Conservation (phyloP, 2,888 invertebrate genomes). For the Lissonota sp. region DNA sequence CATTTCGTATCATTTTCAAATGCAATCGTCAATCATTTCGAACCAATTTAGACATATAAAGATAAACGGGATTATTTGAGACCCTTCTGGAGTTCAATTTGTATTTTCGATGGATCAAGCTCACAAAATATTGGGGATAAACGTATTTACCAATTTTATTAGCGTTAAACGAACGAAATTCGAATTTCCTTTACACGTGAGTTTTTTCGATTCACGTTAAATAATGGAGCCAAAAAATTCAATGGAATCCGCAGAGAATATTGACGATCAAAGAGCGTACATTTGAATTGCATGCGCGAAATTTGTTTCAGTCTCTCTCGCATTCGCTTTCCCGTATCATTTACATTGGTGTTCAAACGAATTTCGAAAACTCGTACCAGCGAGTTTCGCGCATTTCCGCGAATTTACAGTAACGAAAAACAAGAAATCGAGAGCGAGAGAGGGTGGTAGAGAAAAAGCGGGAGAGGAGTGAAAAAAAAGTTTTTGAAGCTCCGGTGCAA, state of each 20-base stretch:
- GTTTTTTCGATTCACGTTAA: not conserved
- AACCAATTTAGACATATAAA: not conserved
- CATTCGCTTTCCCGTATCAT: slow-evolving; percentile 22
- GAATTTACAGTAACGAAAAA: not conserved
- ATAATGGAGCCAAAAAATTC: not conserved
- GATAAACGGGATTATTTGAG: not conserved
- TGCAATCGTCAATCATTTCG: not conserved
- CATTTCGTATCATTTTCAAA: slow-evolving; percentile 5
- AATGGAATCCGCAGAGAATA: slow-evolving; percentile 18
- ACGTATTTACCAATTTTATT: too few relatives aligned
- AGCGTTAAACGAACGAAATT: too few relatives aligned
- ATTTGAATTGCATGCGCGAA: not conserved
- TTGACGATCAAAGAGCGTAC: slow-evolving; percentile 24
- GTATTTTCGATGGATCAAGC: too few relatives aligned
- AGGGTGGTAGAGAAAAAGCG: not conserved
- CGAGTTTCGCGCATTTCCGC: slow-evolving; percentile 2
- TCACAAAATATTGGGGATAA: too few relatives aligned
- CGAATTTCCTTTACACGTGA: too few relatives aligned
- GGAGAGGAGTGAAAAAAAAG: not conserved
- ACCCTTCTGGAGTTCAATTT: too few relatives aligned
- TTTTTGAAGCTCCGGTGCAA: slow-evolving; percentile 7
- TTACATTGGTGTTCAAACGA: slow-evolving; percentile 44
- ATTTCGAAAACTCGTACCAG: slow-evolving; percentile 44
- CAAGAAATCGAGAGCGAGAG: not conserved
- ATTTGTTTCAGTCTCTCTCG: slow-evolving; percentile 15